These are phyloP conservation scores for Rissa tridactyla DNA, from an alignment of 2,113 vertebrate species.

Conservation along the genomic window DNA sequence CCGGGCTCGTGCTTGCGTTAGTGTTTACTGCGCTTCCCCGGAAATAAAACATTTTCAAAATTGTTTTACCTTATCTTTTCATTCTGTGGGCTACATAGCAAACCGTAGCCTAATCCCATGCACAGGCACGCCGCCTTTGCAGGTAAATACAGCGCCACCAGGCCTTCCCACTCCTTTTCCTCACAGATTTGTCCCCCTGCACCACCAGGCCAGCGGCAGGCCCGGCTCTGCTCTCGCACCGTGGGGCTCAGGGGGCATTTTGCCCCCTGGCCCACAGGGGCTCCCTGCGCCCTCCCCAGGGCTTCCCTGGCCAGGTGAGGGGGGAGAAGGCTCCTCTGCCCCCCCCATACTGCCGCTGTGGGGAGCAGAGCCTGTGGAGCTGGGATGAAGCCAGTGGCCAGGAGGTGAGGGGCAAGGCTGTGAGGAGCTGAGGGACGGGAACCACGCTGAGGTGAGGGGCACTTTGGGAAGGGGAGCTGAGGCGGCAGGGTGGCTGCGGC, in stretches of 20 bases:
- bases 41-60: not conserved
- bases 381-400: not conserved
- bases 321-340: not conserved
- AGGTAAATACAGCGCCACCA: not conserved
- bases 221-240: not conserved
- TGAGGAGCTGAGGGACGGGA: not conserved
- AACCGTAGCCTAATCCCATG: not conserved
- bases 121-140: no score
- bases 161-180: not conserved
- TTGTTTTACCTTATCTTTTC: not conserved
- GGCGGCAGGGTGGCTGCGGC: fast-evolving
- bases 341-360: not conserved
- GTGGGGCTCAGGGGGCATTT: fast-evolving
- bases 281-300: fast-evolving
- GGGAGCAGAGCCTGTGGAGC: not conserved
- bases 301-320: fast-evolving
- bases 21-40: fast-evolving
- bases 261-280: not conserved
- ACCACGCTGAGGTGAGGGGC: not conserved
- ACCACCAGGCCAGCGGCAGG: fast-evolving
- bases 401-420: not conserved
- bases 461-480: not conserved
- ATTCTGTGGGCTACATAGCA: not conserved
- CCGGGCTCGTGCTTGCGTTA: fast-evolving
- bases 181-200: not conserved